Conservation (phyloP, 2,888 invertebrate genomes). For the Caenorhabditis parvicauda region DNA sequence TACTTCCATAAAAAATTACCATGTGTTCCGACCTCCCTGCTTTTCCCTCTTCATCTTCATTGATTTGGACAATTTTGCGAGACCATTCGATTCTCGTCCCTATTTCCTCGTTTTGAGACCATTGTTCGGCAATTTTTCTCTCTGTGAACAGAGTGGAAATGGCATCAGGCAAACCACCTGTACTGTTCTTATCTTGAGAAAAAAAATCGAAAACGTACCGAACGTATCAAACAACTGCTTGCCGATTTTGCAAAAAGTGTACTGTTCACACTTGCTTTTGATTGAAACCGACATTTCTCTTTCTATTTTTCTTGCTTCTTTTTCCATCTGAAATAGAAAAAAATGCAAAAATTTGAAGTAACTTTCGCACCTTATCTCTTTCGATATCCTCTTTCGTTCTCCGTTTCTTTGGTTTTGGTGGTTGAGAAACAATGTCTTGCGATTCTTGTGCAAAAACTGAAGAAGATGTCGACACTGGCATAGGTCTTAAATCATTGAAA, state of each 20-base stretch:
- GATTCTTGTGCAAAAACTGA: too few species aligned
- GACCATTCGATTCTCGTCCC: slow-evolving; percentile 28
- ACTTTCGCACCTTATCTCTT: too few species aligned
- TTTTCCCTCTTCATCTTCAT: slow-evolving; percentile 12
- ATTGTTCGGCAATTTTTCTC: slow-evolving; percentile 29
- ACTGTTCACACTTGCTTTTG: slow-evolving; percentile 29
- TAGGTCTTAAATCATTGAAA: too few species aligned
- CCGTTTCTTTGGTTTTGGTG: too few species aligned
- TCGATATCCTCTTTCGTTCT: too few species aligned
- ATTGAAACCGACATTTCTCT: slow-evolving; percentile 26
- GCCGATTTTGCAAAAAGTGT: slow-evolving; percentile 32
- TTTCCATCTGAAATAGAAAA: slow-evolving; percentile 30
- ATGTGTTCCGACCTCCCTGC: slow-evolving; percentile 23
- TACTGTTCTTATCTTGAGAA: slow-evolving; percentile 1
- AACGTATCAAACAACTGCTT: slow-evolving; percentile 11
- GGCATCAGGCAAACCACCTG: slow-evolving; percentile 24
- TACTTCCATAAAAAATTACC: not conserved
- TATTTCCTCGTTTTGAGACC: slow-evolving; percentile 18
- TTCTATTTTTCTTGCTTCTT: slow-evolving; percentile 24
- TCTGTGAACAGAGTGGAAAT: slow-evolving; percentile 15
- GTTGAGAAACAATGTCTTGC: too few species aligned
- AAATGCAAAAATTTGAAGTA: too few species aligned
- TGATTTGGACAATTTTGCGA: slow-evolving; percentile 25
- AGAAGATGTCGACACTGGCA: too few species aligned
- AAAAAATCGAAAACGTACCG: slow-evolving; percentile 8